Base-by-base conservation (phyloP, 2,888 invertebrate genomes). In the Rapana venosa region DNA sequence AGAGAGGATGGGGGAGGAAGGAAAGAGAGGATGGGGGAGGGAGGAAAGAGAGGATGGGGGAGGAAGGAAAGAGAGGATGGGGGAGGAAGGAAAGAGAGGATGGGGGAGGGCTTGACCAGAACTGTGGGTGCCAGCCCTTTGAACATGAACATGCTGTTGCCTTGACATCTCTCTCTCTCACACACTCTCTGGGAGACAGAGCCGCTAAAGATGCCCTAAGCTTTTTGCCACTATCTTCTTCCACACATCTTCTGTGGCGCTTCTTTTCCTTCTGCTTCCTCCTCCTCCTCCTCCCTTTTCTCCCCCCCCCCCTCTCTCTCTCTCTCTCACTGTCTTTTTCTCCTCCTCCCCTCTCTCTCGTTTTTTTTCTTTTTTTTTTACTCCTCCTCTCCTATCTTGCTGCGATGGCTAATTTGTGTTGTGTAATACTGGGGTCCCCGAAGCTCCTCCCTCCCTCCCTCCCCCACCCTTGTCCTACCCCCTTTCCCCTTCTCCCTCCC, bases 341-440 rank as follows among this genome's bases (percentile, higher is more conserved):
- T 36, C 35, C 70, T 8, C 66, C 66, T 87, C 58, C 20, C 35
- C 32, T 70, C 86, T 35, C 66, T 32, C 15, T 61, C 61, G 0
- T n/a, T 61, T 30, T 26, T 79, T 61, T 32, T 61, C 84, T 77
- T n/a, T 58, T 26, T n/a, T 56, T 32, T 47, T 70, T 74, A 1
- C 84, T 47, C 84, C 84, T 70, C 26, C 84, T 84, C 89, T 84
- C 81, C 61, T 70, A 70, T 74, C 89, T 30, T 85, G 85, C 85
- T 89, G 89, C 66, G 89, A 61, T 70, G 85, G 89, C 89, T 89
- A 89, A 89, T 89, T 89, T 89, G 89, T 89, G 89, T 89, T 89
- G 89, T 89, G 89, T 89, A 89, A 89, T 89, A 87, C 70, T 74
- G 36, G 30, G 32, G 36, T 20, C 36, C 81, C 81, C 26, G 22